Base-by-base conservation (phyloP, 2,888 invertebrate genomes). In the Biston betularia region DNA sequence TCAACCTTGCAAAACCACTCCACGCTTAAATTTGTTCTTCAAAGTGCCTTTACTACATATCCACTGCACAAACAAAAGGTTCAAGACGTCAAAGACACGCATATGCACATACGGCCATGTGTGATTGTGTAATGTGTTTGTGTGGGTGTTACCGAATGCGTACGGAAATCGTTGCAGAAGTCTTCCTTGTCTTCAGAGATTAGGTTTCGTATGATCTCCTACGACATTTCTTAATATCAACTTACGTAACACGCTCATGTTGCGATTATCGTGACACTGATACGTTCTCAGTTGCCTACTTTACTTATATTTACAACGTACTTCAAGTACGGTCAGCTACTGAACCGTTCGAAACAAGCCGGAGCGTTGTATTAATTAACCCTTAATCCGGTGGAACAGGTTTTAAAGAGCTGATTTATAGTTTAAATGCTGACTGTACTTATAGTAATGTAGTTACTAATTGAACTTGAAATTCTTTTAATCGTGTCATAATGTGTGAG, bases 161-260 rank as follows among this genome's bases (percentile, higher is more conserved):
- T 80, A 79, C 86, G 86, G 88, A 88, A 87, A 87, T 85, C 78
- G 73, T 79, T 81, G 81, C 81, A 79, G 75, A 78, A 79, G 79
- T 84, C 85, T 86, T 88, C 87, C 87, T 86, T 77, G 83, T 85
- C 79, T 78, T 79, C 76, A 69, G 70, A 76, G 77, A 82, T 84
- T 82, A 78, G 78, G 78, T 80, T 79, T 79, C 76, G 74, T 77
- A 77, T 79, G 74, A 82, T 79, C 75, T 79, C 70, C 70, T 79
- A 78, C 77, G 78, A 75, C 77, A 79, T 78, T 79, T 75, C 75
- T 77, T 70, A 70, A 65, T 72, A 59, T 71, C 61, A 58, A n/a
- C 68, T 85, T 83, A 79, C 76, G 75, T 76, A 83, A 83, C 70
- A 64, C 61, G 48, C 62, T 73, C 61, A 68, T 69, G 57, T 68